Percentiles rank a stretch among this genome's conserved stretches.
These are phyloP conservation scores for Arge pagana DNA, from an alignment of 2,888 invertebrate genomes.

Conservation along the genomic window DNA sequence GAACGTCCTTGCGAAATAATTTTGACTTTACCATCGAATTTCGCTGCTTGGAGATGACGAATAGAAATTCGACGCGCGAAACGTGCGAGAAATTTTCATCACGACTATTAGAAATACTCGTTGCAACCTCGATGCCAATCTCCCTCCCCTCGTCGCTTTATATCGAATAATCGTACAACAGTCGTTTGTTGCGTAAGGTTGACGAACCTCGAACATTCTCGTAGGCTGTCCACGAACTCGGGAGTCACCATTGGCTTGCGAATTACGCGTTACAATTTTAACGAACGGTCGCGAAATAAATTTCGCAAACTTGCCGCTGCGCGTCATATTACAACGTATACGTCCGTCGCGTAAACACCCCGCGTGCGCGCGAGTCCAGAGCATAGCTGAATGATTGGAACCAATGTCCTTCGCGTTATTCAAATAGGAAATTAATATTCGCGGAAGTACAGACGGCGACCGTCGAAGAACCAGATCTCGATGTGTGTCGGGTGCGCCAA, in stretches of 20 bases:
- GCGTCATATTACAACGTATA: not conserved
- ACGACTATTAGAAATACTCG: no score
- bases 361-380: not conserved
- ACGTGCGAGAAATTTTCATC: no score
- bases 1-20: no score
- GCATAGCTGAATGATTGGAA: slow-evolving; percentile 1
- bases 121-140: no score
- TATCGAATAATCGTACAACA: no score
- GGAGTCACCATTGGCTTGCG: slow-evolving; percentile 2
- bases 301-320: not conserved
- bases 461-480: slow-evolving; percentile 22
- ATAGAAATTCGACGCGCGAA: no score
- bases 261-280: slow-evolving; percentile 7
- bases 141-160: no score
- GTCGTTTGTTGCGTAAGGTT: slow-evolving; percentile 6
- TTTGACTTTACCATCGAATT: no score
- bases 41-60: no score
- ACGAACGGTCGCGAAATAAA: slow-evolving; percentile 1
- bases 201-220: slow-evolving; percentile 1
- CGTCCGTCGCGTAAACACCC: not conserved
- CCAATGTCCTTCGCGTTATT: slow-evolving; percentile 19
- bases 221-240: slow-evolving; percentile 5
- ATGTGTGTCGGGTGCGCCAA: slow-evolving; percentile 7
- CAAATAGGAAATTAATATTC: slow-evolving; percentile 24
- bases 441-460: no score